Percentiles rank a stretch among this genome's conserved stretches.
Evolutionary conservation across 2,797 vertebrate genomes (phyloP).

Genomic region (Crenichthys baileyi): DNA sequence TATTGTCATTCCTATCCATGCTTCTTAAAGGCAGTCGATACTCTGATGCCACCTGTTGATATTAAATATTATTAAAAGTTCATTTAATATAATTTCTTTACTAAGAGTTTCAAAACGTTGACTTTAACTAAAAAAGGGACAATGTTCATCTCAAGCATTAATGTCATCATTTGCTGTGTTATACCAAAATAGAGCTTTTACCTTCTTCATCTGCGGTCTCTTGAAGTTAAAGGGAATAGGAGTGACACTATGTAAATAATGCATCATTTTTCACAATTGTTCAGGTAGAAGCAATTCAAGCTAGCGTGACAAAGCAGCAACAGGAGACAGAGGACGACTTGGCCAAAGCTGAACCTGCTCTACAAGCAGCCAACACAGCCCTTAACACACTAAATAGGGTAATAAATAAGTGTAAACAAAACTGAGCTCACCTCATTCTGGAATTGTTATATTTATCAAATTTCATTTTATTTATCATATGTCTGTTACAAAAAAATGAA

Average conservation of each 20-base stretch:
- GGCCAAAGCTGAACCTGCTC: conserved; percentile 79
- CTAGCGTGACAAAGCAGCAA: conserved; percentile 83
- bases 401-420: conserved; percentile 25
- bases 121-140: background rate
- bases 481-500: conserved; percentile 1
- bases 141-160: too few species aligned
- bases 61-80: background rate
- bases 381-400: conserved; percentile 83
- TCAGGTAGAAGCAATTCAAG: conserved; percentile 80
- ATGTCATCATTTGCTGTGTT: background rate
- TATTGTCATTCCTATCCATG: background rate
- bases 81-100: background rate
- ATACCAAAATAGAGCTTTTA: background rate
- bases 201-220: background rate
- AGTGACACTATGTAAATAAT: background rate
- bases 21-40: background rate
- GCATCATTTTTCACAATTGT: conserved; percentile 9
- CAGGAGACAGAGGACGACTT: conserved; percentile 81
- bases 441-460: conserved; percentile 4
- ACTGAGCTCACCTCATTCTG: background rate
- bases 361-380: conserved; percentile 78
- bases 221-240: background rate
- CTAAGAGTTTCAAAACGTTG: background rate
- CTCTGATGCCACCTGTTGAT: background rate
- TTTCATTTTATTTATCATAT: conserved; percentile 17